Evolutionary conservation across 2,888 invertebrate genomes (phyloP), one percentile per base, ranked within the genome.

Genomic region (Boloria euphrosyne): DNA sequence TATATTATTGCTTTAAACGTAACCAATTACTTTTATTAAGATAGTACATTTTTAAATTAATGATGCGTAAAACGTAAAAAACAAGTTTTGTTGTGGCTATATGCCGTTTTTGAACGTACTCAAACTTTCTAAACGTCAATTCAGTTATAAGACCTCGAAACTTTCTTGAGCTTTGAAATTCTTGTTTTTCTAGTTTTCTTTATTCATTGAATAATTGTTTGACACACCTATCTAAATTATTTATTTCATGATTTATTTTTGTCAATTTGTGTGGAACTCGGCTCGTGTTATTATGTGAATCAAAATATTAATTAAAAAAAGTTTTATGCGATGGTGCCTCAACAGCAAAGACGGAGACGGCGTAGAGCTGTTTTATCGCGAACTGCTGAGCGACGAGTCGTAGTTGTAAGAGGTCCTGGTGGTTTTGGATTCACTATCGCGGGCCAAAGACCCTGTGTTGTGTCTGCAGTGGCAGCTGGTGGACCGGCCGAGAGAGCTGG

Each of bases 361-460:
- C 86, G 91, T 53, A 81, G 91, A 52, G 87, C 86, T 52, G 87
- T 83, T 55, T 75, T 89, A 66, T 81, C 83, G 17, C 81, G 89
- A 72, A 86, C 85, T 67, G 95, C 96, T 47, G 95, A 97, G 71
- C 94, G 96, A 72, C 95, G 96, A 44, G 96, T 98, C 63, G 97
- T 98, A 78, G 95, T 98, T 51, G 94, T 95, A 10, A 93, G 98
- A 71, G 98, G 98, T 3, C 94, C 95, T 68, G 96, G 96, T 78
- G 98, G 98, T 10, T 99, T 98, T 83, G 98, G 99, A n/a, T 99
- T 99, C 83, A 99, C 98, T 22, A 98, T 99, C 80, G 98, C 98
- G 2, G 98, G 98, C 3, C 98, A 99, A 84, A 96, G 98, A 80
- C 98, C 99, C 0, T 99, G 98, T 83, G 97, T 98, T 71, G 93